Evolutionary conservation across 2,888 invertebrate genomes (phyloP), one percentile per base, ranked within the genome.

Genomic region (Melikaiella ostensackeni): DNA sequence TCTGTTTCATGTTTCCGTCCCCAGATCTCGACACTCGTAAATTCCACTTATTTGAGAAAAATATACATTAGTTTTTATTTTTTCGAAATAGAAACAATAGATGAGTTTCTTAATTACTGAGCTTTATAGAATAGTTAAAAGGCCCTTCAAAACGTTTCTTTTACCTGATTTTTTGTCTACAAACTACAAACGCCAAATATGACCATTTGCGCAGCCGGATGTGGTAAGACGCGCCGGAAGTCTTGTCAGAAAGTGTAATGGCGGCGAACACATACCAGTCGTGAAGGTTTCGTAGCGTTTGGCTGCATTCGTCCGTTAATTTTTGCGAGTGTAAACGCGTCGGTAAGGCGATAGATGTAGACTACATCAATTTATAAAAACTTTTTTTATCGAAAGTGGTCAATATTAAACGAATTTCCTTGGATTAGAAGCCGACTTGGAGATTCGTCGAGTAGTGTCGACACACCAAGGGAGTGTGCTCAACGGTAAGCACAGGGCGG

Each of bases 381-480:
- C 16, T 42, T 46, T 16, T n/a, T 70, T 70, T 19, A 66, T 66
- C 46, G 4, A 50, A 19, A 19, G 27, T 50, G 42, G 9, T 70
- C 46, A 70, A 42, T 70, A 19, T 27, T 42, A 30, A 9, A 19
- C 19, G 66, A 50, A 27, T 70, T 46, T 46, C 16, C 46, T 50
- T 70, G 24, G 30, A 8, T 50, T 21, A 4, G 11, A 50, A 70
- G 30, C n/a, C 42, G n/a, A 64, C 24, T 42, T 42, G 19, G 42
- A 24, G 21, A 9, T 46, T 50, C 24, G 19, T 19, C 16, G 42
- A 46, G 50, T 42, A 38, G 66, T 70, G 42, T 64, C 11, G 42
- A 70, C 66, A 70, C 66, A 50, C 70, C 70, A 70, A 50, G 33
- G 50, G 70, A 70, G 70, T 70, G 70, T 70, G 50, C 50, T 46